phyloP scores from a whole-genome alignment of 2,888 invertebrate genomes.

The Blastobasis lacticolella region DNA sequence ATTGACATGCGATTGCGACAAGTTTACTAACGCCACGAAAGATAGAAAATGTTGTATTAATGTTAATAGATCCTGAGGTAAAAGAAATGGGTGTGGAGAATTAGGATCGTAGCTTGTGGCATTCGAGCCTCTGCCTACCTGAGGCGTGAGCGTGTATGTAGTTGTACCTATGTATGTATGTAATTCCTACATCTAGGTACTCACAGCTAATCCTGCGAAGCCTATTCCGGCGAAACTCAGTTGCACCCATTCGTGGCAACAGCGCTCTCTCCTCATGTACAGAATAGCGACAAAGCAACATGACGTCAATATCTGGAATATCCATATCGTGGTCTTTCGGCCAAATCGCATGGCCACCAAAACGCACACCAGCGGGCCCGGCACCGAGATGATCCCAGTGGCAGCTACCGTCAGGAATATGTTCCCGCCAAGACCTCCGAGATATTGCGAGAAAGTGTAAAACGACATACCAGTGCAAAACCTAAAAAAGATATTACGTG shows the following conservation, averaged over 20 bases:
- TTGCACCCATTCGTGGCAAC: conserved; percentile 67
- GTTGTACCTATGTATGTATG: too few relatives aligned
- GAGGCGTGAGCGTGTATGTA: too few relatives aligned
- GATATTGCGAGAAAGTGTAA: conserved; percentile 75
- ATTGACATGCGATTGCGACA: too few relatives aligned
- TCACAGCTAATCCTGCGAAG: conserved; percentile 78
- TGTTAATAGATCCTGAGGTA: too few relatives aligned
- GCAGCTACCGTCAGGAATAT: conserved; percentile 69
- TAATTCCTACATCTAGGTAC: conserved; percentile 16
- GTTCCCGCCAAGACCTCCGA: conserved; percentile 69
- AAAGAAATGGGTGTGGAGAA: too few relatives aligned
- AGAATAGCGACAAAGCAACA: conserved; percentile 66
- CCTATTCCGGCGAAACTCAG: conserved; percentile 76
- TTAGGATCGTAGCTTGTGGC: too few relatives aligned
- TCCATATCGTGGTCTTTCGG: conserved; percentile 62
- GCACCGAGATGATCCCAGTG: conserved; percentile 69
- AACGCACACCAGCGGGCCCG: conserved; percentile 70
- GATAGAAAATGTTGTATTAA: too few relatives aligned
- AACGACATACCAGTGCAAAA: conserved; percentile 73
- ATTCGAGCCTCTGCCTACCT: too few relatives aligned
- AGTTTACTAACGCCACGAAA: too few relatives aligned
- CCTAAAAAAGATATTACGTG: conserved; percentile 42
- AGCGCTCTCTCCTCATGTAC: conserved; percentile 56
- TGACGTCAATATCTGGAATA: conserved; percentile 61
- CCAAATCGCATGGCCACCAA: conserved; percentile 63